Conservation (phyloP, 2,113 vertebrate species). For the Pelvicachromis taeniatus region DNA sequence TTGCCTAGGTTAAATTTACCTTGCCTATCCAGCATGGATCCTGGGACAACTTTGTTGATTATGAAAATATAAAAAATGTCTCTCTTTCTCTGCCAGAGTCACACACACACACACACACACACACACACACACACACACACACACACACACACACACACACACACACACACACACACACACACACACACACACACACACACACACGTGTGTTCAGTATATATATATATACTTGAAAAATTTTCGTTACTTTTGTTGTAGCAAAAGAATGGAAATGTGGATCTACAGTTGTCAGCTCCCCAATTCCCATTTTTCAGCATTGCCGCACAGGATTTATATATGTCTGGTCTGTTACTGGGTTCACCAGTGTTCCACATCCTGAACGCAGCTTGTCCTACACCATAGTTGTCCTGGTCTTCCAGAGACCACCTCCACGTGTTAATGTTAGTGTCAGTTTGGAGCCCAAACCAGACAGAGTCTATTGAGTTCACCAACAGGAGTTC, state of each 20-base stretch:
- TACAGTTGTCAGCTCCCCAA: not conserved
- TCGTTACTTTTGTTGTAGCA: not conserved
- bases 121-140: too few species aligned
- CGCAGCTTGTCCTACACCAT: not conserved
- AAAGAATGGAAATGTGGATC: not conserved
- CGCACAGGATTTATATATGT: not conserved
- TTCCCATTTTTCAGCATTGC: not conserved
- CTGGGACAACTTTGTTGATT: too few species aligned
- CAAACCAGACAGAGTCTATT: not conserved
- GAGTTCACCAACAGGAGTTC: not conserved
- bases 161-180: too few species aligned
- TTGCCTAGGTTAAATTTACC: too few species aligned
- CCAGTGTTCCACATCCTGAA: not conserved
- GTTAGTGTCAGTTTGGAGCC: not conserved
- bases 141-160: too few species aligned
- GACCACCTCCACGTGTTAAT: not conserved
- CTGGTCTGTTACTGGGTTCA: not conserved
- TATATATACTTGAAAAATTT: not conserved
- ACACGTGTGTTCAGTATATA: too few species aligned
- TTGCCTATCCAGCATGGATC: too few species aligned
- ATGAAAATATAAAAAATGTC: too few species aligned
- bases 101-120: too few species aligned
- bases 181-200: too few species aligned
- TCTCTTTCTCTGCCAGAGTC: too few species aligned
- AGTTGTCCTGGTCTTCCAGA: not conserved